Evolutionary conservation across 1,140 invertebrate genomes (phyloP), one percentile per base, ranked within the genome.

Genomic region (Heliconius eleuchia): DNA sequence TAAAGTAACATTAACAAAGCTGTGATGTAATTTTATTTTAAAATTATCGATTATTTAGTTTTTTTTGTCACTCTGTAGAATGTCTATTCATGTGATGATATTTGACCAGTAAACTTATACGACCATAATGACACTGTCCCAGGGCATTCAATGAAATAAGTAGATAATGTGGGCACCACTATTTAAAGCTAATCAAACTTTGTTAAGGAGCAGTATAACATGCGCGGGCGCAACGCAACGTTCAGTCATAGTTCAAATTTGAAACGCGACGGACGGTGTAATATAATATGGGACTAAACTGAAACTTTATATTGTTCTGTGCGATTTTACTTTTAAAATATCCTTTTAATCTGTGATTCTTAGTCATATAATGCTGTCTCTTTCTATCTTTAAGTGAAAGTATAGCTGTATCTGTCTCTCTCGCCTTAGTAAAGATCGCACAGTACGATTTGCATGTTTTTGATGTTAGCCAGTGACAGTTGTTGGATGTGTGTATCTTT

Each of bases 141-240:
- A 89, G 83, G 85, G 74, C 71, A 73, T 76, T 91, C 88, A 94
- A 92, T 92, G 88, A 84, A 93, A 91, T 91, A 92, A 92, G 87
- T 89, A 89, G 89, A 91, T 93, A 91, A 94, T 92, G 84, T 91
- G 88, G 88, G 86, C 90, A 86, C 80, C 82, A 82, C 91, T 94
- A 94, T 94, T 93, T 94, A 94, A 94, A 92, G 88, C 87, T 93
- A 94, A 93, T 94, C 90, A 93, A 93, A 88, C 80, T 87, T 88
- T 80, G 90, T 94, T 94, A 93, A 91, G 87, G 84, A 90, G 87
- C 88, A 94, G 92, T 94, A 85, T 80, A 80, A 77, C 60, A 81
- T 83, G 86, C 88, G 88, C 89, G 74, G 83, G 83, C 88, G 90
- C 76, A 80, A 85, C 83, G 87, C 86, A 85, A 88, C 90, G 55